Percentiles rank a stretch among this genome's conserved stretches.
phyloP scores from a whole-genome alignment of 2,888 invertebrate genomes.

The Epsilonema sp. region DNA sequence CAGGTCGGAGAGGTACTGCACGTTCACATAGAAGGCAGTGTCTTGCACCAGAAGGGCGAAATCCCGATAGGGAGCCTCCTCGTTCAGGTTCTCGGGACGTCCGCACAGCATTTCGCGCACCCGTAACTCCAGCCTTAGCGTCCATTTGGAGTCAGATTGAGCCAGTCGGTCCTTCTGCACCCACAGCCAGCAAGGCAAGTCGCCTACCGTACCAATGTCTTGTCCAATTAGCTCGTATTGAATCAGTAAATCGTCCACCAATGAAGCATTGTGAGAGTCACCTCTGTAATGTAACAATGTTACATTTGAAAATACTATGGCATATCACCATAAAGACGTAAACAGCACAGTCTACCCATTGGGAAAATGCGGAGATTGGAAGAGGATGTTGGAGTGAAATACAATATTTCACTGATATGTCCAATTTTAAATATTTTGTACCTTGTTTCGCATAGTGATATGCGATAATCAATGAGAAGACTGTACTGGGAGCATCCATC shows the following conservation, averaged over 20 bases:
- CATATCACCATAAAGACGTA: too few relatives aligned
- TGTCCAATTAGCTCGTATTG: too few relatives aligned
- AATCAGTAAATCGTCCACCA: too few relatives aligned
- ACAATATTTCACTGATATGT: neutral
- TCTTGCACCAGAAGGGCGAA: neutral
- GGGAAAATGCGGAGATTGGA: too few relatives aligned
- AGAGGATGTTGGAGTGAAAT: too few relatives aligned
- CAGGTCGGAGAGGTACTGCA: conserved; percentile 12
- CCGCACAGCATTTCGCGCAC: neutral
- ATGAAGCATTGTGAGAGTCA: too few relatives aligned
- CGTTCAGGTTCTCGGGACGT: neutral
- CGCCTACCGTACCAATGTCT: too few relatives aligned
- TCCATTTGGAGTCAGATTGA: neutral
- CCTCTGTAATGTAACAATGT: too few relatives aligned
- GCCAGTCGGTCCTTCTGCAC: neutral
- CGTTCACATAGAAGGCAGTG: conserved; percentile 14
- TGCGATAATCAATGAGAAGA: neutral
- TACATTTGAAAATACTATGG: too few relatives aligned
- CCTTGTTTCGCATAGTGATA: too few relatives aligned
- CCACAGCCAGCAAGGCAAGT: neutral
- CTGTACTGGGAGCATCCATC: neutral
- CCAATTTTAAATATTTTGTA: too few relatives aligned
- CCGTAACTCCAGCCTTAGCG: neutral
- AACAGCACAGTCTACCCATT: too few relatives aligned
- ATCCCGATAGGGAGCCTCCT: conserved; percentile 2